These are phyloP conservation scores for Spisula subtruncata DNA, from an alignment of 2,888 invertebrate species.

Conservation along the genomic window DNA sequence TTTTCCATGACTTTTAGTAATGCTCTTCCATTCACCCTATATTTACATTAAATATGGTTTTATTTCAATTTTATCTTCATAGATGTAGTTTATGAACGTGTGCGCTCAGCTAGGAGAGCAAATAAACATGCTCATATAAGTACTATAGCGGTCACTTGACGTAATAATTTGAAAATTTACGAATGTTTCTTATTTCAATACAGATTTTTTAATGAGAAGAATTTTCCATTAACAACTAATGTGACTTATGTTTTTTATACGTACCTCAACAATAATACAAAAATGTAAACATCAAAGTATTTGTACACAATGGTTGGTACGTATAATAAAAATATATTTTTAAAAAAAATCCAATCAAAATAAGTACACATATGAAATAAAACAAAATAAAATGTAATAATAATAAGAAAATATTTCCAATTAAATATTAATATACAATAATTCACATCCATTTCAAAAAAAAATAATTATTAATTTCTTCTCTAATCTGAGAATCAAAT, in stretches of 20 bases:
- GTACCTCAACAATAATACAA: background rate
- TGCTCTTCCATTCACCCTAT: too few relatives aligned
- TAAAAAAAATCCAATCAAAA: conserved; percentile 18
- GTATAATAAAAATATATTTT: conserved; percentile 10
- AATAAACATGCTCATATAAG: too few relatives aligned
- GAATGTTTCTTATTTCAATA: too few relatives aligned
- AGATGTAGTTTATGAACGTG: too few relatives aligned
- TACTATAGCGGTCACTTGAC: too few relatives aligned
- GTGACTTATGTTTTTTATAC: background rate
- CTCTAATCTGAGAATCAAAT: background rate
- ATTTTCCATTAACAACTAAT: too few relatives aligned
- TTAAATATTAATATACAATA: background rate
- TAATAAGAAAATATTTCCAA: conserved; percentile 21
- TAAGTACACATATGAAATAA: conserved; percentile 20
- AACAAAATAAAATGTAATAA: conserved; percentile 17
- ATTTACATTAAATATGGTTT: too few relatives aligned
- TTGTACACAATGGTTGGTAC: background rate
- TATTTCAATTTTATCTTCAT: too few relatives aligned
- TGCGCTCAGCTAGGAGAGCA: too few relatives aligned
- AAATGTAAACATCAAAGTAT: background rate
- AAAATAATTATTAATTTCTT: background rate
- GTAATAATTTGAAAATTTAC: too few relatives aligned
- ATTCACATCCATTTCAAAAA: conserved; percentile 8
- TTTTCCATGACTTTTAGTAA: too few relatives aligned
- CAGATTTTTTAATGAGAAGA: too few relatives aligned